Evolutionary conservation across 1,140 invertebrate species (phyloP), one percentile per base, ranked within the genome.

Genomic region (Apis florea): DNA sequence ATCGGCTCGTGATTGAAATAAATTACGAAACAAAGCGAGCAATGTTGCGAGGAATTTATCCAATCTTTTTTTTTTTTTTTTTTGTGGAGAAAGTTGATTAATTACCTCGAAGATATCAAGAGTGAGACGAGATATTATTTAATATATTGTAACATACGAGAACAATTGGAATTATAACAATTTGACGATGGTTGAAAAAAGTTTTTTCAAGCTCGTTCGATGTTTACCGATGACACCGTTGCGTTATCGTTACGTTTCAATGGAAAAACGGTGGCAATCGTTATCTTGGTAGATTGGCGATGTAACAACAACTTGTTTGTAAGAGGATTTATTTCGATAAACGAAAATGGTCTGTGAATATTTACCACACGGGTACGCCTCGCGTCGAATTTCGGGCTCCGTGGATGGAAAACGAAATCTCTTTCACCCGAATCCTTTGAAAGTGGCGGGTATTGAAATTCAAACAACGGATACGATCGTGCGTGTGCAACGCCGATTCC

Each of bases 401-500:
- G 24, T 53, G 12, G 19, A 31, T 26, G 47, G 72, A 73, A 64
- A 63, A 26, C 53, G 2, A 40, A 54, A 75, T 40, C 31, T 58
- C 24, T 51, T 49, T 64, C 61, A 53, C 61, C 5, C 24, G 40
- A 67, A 51, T 19, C 71, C 54, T 67, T 75, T 1, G 61, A 24
- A 51, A 17, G 54, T 19, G 24, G 72, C 40, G 24, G 24, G n/a
- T 17, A 61, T 75, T 15, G 26, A 51, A n/a, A 81, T 75, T 79
- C 79, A 26, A 17, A 63, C 2, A 72, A 75, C 71, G 72, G 24
- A 1, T 17, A 11, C 0, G 10, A 58, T n/a, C 79, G 63, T 58
- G 72, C 47, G 40, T 21, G 5, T 24, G 63, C 54, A 59, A 75
- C 53, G 53, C 51, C 56, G 56, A 67, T 75, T 66, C 61, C 19